Evolutionary conservation across 2,797 vertebrate species (phyloP).

Genomic region (Vespertilio murinus): DNA sequence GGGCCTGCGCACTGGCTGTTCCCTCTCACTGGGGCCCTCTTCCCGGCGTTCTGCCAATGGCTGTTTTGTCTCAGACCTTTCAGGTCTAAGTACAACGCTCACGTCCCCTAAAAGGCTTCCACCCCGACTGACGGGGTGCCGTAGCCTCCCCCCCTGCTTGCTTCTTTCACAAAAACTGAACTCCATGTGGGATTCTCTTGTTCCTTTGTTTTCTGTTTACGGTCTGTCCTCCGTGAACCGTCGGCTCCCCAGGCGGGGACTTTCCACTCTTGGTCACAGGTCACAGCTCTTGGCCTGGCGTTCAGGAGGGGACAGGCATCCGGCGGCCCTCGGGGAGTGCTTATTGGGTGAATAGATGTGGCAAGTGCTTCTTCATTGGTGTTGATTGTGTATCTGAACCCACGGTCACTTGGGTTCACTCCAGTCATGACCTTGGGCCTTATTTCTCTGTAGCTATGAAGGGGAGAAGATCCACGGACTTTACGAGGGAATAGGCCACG

Average conservation of each 20-base stretch:
- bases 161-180: neutral
- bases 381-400: neutral
- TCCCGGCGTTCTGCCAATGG: neutral
- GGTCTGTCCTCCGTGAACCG: neutral
- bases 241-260: neutral
- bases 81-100: neutral
- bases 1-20: neutral
- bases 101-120: neutral
- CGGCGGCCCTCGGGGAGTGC: neutral
- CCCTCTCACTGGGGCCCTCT: too few species aligned
- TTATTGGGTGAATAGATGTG: neutral
- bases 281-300: neutral
- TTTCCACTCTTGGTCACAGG: neutral
- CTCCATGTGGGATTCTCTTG: neutral
- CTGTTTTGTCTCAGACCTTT: neutral
- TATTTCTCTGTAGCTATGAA: constrained; percentile 87
- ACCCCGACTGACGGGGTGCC: rapidly evolving
- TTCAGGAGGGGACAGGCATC: neutral
- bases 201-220: neutral
- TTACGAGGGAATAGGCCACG: constrained; percentile 89
- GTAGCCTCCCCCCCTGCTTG: neutral
- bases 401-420: neutral
- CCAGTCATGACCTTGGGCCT: constrained; percentile 43
- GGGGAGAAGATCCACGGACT: constrained; percentile 85
- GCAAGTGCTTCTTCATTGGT: neutral